phyloP scores from a whole-genome alignment of 2,888 invertebrate genomes.

The Coecobrya sp. region DNA sequence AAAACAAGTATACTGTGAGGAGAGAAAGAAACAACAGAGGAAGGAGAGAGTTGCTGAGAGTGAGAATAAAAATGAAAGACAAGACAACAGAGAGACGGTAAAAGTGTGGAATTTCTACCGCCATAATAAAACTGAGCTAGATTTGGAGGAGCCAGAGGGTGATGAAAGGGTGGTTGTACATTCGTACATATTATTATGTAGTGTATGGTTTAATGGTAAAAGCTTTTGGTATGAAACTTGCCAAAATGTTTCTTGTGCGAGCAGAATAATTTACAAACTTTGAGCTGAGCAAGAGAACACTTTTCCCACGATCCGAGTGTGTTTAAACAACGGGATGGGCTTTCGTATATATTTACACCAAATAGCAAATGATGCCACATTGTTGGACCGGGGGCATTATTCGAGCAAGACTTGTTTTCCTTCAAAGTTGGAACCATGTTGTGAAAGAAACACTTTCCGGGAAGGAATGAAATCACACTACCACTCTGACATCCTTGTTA shows the following conservation, averaged over 20 bases:
- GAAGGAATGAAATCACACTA: too few relatives aligned
- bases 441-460: neutral
- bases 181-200: conserved; percentile 45
- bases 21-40: conserved; percentile 49
- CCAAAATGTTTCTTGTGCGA: conserved; percentile 76
- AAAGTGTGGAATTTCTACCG: conserved; percentile 61
- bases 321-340: conserved; percentile 23
- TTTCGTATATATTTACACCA: neutral
- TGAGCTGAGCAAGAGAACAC: conserved; percentile 70
- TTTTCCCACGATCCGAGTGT: conserved; percentile 68
- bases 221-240: conserved; percentile 70
- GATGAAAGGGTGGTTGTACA: conserved; percentile 52
- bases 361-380: neutral
- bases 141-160: conserved; percentile 60
- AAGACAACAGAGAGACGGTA: conserved; percentile 55
- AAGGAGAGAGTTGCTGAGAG: neutral
- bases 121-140: conserved; percentile 59
- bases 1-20: conserved; percentile 8
- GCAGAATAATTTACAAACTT: conserved; percentile 79
- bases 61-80: conserved; percentile 19
- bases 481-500: too few relatives aligned
- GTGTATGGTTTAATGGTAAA: conserved; percentile 56
- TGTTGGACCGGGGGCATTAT: neutral
- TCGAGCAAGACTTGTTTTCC: neutral
- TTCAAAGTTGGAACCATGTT: neutral